These are phyloP conservation scores for Dicrurus megarhynchus DNA, from an alignment of 2,113 vertebrate species.

Conservation along the genomic window DNA sequence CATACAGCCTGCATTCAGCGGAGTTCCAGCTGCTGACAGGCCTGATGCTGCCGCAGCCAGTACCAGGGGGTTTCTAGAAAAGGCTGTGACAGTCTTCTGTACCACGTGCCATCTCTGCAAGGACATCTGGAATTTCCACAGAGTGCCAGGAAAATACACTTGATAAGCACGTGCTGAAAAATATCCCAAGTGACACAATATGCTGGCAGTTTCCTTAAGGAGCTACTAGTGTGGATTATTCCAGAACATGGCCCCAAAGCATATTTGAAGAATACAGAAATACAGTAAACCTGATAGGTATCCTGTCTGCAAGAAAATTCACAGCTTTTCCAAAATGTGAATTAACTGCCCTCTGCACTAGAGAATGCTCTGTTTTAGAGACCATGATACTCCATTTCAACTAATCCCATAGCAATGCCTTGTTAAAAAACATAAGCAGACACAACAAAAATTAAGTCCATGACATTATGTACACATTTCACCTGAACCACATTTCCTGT, in stretches of 20 bases:
- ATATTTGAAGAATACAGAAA: background rate
- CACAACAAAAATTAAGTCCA: accelerated
- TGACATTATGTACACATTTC: background rate
- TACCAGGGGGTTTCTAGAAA: background rate
- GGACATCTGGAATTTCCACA: background rate
- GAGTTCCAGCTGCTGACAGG: background rate
- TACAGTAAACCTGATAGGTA: background rate
- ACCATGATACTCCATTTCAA: background rate
- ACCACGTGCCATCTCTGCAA: background rate
- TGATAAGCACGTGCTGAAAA: background rate
- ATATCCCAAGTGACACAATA: background rate
- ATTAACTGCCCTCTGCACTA: accelerated
- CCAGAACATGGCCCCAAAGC: background rate
- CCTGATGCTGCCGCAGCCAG: accelerated
- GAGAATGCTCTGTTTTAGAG: background rate
- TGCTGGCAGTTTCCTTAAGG: background rate
- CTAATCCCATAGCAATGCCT: background rate
- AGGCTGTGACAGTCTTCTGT: background rate
- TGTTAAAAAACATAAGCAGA: background rate
- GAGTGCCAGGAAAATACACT: background rate
- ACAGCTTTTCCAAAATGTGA: background rate
- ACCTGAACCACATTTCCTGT: background rate
- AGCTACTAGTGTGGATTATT: background rate
- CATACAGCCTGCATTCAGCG: background rate
- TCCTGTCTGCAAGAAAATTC: background rate